A percentile compares a stretch with the other conserved stretches of the same genome.
phyloP scores from a whole-genome alignment of 2,888 invertebrate species.

The Gymnocheta viridis region DNA sequence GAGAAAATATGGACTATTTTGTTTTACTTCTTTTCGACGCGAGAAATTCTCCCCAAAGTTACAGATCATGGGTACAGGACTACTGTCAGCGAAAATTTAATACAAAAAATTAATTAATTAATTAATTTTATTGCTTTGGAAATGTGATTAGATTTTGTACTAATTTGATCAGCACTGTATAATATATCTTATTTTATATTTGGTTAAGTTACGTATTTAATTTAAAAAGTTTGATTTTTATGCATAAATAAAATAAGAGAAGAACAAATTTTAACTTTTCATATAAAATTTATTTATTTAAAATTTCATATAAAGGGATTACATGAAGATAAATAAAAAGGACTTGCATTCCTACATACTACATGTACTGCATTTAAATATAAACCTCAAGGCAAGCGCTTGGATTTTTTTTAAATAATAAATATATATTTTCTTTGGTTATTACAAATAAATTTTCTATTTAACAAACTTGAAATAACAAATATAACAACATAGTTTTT shows the following conservation, averaged over 20 bases:
- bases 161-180: background rate
- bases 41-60: no score
- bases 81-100: no score
- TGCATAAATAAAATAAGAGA: slow-evolving; percentile 37
- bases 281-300: slow-evolving; percentile 36
- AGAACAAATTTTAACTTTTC: slow-evolving; percentile 40
- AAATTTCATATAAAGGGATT: slow-evolving; percentile 26
- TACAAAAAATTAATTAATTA: no score
- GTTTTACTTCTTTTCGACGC: no score
- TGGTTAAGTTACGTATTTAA: slow-evolving; percentile 46
- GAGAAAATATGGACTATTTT: no score
- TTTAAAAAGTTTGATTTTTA: slow-evolving; percentile 61
- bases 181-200: background rate
- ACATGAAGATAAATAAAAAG: background rate
- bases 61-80: no score
- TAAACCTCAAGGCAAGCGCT: background rate
- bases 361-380: background rate
- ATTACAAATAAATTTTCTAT: no score
- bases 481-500: no score
- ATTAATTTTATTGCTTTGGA: no score
- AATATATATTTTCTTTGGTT: no score
- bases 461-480: no score
- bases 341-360: no score
- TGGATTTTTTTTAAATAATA: background rate
- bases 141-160: background rate